These are phyloP conservation scores for Austrofundulus limnaeus DNA, from an alignment of 2,113 vertebrate species.

Conservation along the genomic window DNA sequence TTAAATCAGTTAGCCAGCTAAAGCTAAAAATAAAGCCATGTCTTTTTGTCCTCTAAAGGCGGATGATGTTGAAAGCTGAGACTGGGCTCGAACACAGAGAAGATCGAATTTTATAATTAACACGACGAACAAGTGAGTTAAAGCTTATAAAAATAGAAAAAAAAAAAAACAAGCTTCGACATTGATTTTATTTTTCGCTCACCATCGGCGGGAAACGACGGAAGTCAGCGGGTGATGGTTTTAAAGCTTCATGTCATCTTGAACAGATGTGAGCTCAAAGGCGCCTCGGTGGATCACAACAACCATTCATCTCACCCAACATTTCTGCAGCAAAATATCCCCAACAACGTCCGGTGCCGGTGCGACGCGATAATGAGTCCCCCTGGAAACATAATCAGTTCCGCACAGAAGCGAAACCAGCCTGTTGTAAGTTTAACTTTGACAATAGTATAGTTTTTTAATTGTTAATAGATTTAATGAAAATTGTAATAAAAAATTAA, in stretches of 20 bases:
- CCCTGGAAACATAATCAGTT: background rate
- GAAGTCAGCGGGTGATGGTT: no score
- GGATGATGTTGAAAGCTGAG: no score
- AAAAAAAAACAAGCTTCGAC: background rate
- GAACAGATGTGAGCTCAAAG: conserved; percentile 8
- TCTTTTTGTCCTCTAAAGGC: background rate
- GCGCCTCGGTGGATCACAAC: conserved; percentile 27
- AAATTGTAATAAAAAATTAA: no score
- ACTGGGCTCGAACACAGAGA: no score
- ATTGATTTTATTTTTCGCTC: background rate
- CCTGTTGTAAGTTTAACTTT: no score
- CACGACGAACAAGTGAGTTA: background rate
- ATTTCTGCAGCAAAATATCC: conserved; percentile 26
- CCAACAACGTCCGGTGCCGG: conserved; percentile 72
- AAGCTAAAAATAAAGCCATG: background rate
- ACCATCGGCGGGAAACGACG: conserved; percentile 27
- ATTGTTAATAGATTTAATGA: no score
- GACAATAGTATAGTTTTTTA: no score
- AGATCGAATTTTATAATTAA: background rate
- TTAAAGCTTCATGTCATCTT: conserved; percentile 49
- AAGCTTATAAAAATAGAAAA: background rate
- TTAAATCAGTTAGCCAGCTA: no score
- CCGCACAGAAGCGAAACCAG: background rate
- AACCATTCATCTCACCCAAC: conserved; percentile 48
- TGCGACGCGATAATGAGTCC: conserved; percentile 20